Base-by-base conservation (phyloP, 2,888 invertebrate species). In the Nemurella pictetii region DNA sequence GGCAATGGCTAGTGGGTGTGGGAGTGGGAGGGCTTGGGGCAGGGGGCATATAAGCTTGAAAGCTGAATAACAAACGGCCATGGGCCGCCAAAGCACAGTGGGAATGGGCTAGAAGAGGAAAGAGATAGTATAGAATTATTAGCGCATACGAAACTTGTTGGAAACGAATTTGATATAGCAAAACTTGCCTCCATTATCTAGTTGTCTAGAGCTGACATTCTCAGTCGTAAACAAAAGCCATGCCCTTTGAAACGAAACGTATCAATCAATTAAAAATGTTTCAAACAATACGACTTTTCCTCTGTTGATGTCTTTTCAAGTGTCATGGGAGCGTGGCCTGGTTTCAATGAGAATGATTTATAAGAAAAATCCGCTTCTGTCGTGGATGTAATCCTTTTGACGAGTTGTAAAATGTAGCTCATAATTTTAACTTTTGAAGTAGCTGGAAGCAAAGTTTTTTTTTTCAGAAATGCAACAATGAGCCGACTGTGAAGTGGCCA, bases 291-390 rank as follows among this genome's bases (percentile, higher is more conserved):
- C 26, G 82, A 82, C 55, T 28, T 27, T 55, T 29, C 55, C 82
- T 72, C 27, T 55, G 29, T n/a, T 55, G 20, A 55, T 55, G 82
- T 81, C 82, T 55, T 72, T 82, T 72, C 72, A 82, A 72, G 55
- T 26, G 36, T 82, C 27, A 72, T 20, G 25, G 4, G 72, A 55
- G 29, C 27, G 5, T 82, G 82, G 29, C 25, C 15, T 28, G 9
- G 72, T 72, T 72, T 15, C 29, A 26, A 82, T 82, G 29, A 82
- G 28, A 82, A 82, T 82, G 82, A 82, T 82, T 82, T 82, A 82
- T 82, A 55, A 28, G 82, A 82, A 82, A 82, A 82, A 72, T 72
- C 29, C 78, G 28, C 78, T 29, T n/a, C 29, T n/a, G 20, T 29
- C 78, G 29, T 27, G 20, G 27, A 20, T 15, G 55, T 55, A 55